Evolutionary conservation across 2,113 vertebrate species (phyloP), one percentile per base, ranked within the genome.

Genomic region (Corythoichthys haematopterus): DNA sequence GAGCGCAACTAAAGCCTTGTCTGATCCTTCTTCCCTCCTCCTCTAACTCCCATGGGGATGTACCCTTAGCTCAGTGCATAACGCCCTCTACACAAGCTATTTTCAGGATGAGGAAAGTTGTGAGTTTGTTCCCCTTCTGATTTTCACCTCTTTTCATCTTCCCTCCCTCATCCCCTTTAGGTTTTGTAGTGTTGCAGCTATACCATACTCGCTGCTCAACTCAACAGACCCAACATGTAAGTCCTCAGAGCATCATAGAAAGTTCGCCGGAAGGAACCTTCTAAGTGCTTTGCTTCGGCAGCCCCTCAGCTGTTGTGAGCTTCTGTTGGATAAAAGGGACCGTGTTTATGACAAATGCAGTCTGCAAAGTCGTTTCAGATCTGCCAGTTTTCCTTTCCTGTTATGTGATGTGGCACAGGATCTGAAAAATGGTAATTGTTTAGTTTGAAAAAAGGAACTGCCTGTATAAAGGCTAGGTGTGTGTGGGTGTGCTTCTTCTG

Each of bases 111-210:
- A 66, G 65, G 68, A 66, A 78, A 75, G 72, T 78, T 81, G 65
- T 40, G n/a, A 79, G 79, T 84, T 77, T 69, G 50, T 80, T 75
- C 62, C 77, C 56, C 71, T 47, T 86, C 72, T 84, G 78, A 82
- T 84, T 80, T 82, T 78, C 53, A 52, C 66, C 68, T 71, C 71
- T 76, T 87, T 84, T 87, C 79, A 83, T 87, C 80, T 80, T 48
- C 61, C 48, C 79, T 68, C 64, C 72, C 70, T 74, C 69, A 65
- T 73, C 69, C 78, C 78, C 83, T 4, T 10, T 67, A 65, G 80
- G 80, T 72, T 72, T 51, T 46, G 61, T 20, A 68, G 70, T 71
- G 75, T 72, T 77, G 81, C 63, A 78, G 75, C 79, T 82, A 84
- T 69, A 84, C 70, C 71, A 71, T 79, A 70, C 58, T 64, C 78